A percentile compares a stretch with the other conserved stretches of the same genome.
These are phyloP conservation scores for Melieria picta DNA, from an alignment of 2,888 invertebrate genomes.

Conservation along the genomic window DNA sequence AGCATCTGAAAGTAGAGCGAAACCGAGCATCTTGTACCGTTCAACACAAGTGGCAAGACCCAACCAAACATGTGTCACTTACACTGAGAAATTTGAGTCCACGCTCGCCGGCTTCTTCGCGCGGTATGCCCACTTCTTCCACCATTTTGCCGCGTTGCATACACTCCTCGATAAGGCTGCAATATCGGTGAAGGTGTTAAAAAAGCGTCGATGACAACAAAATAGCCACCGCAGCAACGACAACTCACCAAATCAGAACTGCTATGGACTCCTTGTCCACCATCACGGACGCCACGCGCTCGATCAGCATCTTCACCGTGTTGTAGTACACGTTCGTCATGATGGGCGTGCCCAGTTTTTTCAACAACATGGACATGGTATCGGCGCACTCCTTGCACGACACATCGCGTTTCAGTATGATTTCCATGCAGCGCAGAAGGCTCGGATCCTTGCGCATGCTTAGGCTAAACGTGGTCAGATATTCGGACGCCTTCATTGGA, in stretches of 20 bases:
- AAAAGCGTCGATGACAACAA: neutral
- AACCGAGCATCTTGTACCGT: neutral
- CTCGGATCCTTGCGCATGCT: conserved; percentile 79
- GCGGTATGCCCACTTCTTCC: conserved; percentile 82
- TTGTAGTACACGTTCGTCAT: conserved; percentile 97
- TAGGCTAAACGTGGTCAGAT: conserved; percentile 81
- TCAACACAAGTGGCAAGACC: neutral
- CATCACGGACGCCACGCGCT: conserved; percentile 95
- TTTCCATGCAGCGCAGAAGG: conserved; percentile 84
- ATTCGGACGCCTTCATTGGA: conserved; percentile 90
- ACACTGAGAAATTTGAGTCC: conserved; percentile 88
- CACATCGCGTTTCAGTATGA: conserved; percentile 88
- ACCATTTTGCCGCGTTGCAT: conserved; percentile 76
- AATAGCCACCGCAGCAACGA: neutral
- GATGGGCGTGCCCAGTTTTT: conserved; percentile 92
- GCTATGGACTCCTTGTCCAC: conserved; percentile 90
- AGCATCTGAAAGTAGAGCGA: conserved; percentile 65
- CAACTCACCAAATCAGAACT: conserved; percentile 71
- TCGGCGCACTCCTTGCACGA: conserved; percentile 95
- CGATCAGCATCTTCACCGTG: conserved; percentile 93
- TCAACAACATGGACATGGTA: conserved; percentile 82
- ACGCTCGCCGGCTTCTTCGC: conserved; percentile 85
- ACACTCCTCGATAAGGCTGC: conserved; percentile 73
- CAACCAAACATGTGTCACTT: conserved; percentile 43
- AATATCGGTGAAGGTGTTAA: neutral